Evolutionary conservation across 1,140 invertebrate genomes (phyloP).

Genomic region (Tetragnatha versicolor): DNA sequence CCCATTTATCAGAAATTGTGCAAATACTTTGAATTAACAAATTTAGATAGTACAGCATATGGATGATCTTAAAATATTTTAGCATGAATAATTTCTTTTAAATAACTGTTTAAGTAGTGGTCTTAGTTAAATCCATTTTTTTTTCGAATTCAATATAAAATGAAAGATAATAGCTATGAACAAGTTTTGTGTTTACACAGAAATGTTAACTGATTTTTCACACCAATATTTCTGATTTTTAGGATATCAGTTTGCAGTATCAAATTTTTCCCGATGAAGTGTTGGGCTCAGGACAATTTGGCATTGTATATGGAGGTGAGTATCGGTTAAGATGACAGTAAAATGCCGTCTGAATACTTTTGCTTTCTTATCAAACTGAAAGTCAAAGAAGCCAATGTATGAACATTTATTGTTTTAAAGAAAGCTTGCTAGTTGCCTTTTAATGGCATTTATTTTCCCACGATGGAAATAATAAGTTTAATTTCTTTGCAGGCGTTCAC

Average conservation of each 20-base stretch:
- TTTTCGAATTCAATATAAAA: not conserved
- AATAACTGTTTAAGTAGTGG: no score
- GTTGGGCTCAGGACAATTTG: constrained; percentile 97
- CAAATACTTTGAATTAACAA: no score
- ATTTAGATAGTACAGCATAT: no score
- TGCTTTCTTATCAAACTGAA: not conserved
- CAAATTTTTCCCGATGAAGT: constrained; percentile 98
- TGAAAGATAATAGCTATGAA: not conserved
- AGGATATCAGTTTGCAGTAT: constrained; percentile 87
- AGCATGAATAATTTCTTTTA: no score
- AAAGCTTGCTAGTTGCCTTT: not conserved
- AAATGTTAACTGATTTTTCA: not conserved
- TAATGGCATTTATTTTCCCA: not conserved
- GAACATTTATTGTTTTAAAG: not conserved
- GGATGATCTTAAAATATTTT: no score
- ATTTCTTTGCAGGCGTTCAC: constrained; percentile 66
- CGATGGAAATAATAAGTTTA: not conserved
- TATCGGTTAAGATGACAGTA: not conserved
- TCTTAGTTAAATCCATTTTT: no score
- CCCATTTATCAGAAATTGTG: no score
- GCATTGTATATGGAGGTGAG: constrained; percentile 91
- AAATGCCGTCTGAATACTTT: no score
- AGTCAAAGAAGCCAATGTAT: no score
- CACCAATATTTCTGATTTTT: not conserved
- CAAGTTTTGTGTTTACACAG: not conserved